Percentiles rank a stretch among this genome's conserved stretches.
Conservation (phyloP, 1,140 invertebrate species). For the Elymnias hypermnestra region DNA sequence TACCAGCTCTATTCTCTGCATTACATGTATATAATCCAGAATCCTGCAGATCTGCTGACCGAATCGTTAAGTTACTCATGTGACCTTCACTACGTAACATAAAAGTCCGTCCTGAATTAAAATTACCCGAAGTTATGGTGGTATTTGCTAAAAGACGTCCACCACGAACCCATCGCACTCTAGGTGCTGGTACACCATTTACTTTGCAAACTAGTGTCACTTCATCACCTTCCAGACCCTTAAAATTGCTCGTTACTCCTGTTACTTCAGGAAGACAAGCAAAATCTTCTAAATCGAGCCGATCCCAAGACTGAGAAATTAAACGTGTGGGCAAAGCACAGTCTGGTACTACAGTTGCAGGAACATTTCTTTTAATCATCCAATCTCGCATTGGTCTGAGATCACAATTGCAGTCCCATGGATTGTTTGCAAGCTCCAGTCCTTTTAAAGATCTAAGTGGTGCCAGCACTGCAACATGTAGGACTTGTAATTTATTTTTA, state of each 20-base stretch:
- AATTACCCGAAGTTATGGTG: conserved; percentile 63
- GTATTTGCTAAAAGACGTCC: conserved; percentile 70
- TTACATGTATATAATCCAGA: conserved; percentile 84
- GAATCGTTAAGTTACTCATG: conserved; percentile 83
- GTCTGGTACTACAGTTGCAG: conserved; percentile 78
- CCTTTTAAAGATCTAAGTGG: conserved; percentile 83
- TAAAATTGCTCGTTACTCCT: conserved; percentile 74
- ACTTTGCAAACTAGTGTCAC: conserved; percentile 85
- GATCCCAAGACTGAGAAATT: conserved; percentile 82
- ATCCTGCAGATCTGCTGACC: conserved; percentile 82
- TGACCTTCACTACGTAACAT: conserved; percentile 64
- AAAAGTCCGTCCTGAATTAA: conserved; percentile 63
- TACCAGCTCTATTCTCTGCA: conserved; percentile 87
- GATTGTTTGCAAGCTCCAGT: conserved; percentile 84
- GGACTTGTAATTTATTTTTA: conserved; percentile 81
- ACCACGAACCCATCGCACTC: conserved; percentile 76
- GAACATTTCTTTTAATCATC: conserved; percentile 87
- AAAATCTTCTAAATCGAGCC: conserved; percentile 86
- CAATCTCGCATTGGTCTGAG: conserved; percentile 84
- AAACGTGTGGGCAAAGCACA: conserved; percentile 81
- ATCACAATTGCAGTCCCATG: conserved; percentile 88
- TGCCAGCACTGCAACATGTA: conserved; percentile 80
- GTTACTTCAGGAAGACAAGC: conserved; percentile 84
- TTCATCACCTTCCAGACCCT: conserved; percentile 82
- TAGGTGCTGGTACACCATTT: conserved; percentile 81